phyloP scores from a whole-genome alignment of 2,797 vertebrate genomes.

The Onychomys arenicola region DNA sequence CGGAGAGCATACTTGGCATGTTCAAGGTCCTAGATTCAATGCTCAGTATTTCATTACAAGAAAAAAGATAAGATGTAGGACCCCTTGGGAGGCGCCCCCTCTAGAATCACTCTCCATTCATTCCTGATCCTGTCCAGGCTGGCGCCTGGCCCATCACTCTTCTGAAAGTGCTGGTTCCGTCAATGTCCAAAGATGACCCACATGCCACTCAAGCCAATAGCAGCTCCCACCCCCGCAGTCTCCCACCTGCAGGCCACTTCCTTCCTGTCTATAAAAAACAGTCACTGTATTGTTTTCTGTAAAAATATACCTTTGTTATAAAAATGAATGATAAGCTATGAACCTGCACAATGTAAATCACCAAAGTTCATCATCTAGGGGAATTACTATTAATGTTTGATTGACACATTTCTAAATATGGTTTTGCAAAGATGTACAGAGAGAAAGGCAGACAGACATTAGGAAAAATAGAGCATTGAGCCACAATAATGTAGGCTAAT shows the following conservation, averaged over 20 bases:
- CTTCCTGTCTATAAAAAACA: not conserved
- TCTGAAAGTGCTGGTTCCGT: not conserved
- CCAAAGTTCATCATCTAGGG: not conserved
- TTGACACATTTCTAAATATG: not conserved
- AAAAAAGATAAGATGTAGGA: not conserved
- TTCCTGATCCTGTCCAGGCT: not conserved
- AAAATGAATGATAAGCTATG: constrained; percentile 29
- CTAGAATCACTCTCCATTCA: accelerated
- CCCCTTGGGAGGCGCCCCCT: not conserved
- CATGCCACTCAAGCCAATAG: not conserved
- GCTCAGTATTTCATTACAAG: not conserved
- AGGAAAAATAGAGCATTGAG: not conserved
- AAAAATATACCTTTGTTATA: not conserved
- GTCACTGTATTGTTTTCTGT: not conserved
- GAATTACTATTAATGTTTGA: not conserved
- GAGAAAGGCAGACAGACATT: not conserved
- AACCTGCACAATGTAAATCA: not conserved
- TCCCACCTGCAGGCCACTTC: not conserved
- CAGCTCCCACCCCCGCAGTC: not conserved
- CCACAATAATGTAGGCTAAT: not conserved
- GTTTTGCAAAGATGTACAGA: not conserved
- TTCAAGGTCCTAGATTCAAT: not conserved
- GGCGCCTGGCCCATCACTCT: not conserved
- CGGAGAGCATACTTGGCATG: not conserved
- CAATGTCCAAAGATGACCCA: not conserved